Percentiles rank a stretch among this genome's conserved stretches.
Evolutionary conservation across 2,888 invertebrate genomes (phyloP).

Genomic region (Uropetala carovei): DNA sequence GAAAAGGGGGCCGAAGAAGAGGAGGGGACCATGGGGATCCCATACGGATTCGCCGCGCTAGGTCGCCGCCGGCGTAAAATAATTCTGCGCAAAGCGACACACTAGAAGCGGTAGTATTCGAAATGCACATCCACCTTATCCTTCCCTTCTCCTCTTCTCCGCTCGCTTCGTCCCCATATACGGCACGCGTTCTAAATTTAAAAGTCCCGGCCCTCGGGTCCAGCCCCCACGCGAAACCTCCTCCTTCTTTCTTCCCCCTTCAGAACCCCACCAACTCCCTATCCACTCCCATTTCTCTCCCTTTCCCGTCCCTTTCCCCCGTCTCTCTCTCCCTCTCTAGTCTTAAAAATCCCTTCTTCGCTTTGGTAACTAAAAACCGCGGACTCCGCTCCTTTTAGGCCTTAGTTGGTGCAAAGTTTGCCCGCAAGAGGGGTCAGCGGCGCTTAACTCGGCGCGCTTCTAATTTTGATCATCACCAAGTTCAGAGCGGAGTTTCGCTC

Average conservation of each 20-base stretch:
- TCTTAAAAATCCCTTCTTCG: slow-evolving; percentile 36
- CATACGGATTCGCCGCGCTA: neutral
- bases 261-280: neutral
- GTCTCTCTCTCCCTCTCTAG: neutral
- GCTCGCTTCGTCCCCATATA: slow-evolving; percentile 37
- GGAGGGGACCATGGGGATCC: too few species aligned
- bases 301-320: neutral
- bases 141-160: slow-evolving; percentile 27
- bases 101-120: neutral
- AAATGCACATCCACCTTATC: slow-evolving; percentile 35
- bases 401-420: slow-evolving; percentile 44
- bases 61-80: neutral
- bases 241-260: neutral
- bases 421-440: slow-evolving; percentile 15
- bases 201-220: slow-evolving; percentile 49
- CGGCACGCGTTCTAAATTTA: slow-evolving; percentile 57
- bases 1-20: neutral
- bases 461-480: slow-evolving; percentile 24
- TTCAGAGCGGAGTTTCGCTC: neutral
- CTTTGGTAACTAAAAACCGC: slow-evolving; percentile 60
- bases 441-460: slow-evolving; percentile 38
- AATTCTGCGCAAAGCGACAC: slow-evolving; percentile 34
- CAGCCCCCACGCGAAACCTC: neutral
- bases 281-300: neutral
- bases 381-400: slow-evolving; percentile 8